Percentiles rank a stretch among this genome's conserved stretches.
phyloP scores from a whole-genome alignment of 1,140 invertebrate genomes.

The Lasioglossum albipes region DNA sequence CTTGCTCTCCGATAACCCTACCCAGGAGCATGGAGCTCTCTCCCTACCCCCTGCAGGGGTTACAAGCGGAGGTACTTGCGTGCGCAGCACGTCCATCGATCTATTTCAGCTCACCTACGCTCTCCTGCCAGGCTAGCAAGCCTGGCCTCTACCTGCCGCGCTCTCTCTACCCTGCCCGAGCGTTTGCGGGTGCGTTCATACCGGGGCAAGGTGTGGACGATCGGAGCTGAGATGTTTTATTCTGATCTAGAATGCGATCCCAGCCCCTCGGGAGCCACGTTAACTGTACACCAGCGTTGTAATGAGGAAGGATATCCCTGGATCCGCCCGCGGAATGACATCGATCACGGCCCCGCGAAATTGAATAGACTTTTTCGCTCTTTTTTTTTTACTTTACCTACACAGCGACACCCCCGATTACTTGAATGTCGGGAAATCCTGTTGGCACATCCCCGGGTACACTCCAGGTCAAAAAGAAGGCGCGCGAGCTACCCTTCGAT shows the following conservation, averaged over 20 bases:
- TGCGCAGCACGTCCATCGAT: conserved; percentile 71
- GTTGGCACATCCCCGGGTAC: too few species aligned
- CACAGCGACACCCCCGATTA: too few species aligned
- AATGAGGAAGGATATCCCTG: neutral
- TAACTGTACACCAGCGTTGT: neutral
- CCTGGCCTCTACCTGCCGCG: conserved; percentile 50
- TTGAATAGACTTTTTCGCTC: neutral
- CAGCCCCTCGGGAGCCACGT: neutral
- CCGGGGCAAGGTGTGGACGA: conserved; percentile 11
- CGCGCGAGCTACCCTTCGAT: too few species aligned
- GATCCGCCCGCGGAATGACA: neutral
- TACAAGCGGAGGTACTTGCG: conserved; percentile 65
- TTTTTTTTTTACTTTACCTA: neutral
- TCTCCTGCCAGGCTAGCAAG: conserved; percentile 40
- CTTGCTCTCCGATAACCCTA: conserved; percentile 36
- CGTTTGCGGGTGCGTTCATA: conserved; percentile 56
- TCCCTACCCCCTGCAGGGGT: conserved; percentile 51
- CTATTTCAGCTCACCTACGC: conserved; percentile 71
- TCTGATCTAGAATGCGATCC: neutral
- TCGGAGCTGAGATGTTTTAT: conserved; percentile 16
- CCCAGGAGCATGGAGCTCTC: conserved; percentile 34
- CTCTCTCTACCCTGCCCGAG: conserved; percentile 28
- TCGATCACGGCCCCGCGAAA: neutral
- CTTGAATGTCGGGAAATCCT: too few species aligned
- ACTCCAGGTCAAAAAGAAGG: too few species aligned